phyloP scores from a whole-genome alignment of 2,113 vertebrate species.

The Xyrauchen texanus region DNA sequence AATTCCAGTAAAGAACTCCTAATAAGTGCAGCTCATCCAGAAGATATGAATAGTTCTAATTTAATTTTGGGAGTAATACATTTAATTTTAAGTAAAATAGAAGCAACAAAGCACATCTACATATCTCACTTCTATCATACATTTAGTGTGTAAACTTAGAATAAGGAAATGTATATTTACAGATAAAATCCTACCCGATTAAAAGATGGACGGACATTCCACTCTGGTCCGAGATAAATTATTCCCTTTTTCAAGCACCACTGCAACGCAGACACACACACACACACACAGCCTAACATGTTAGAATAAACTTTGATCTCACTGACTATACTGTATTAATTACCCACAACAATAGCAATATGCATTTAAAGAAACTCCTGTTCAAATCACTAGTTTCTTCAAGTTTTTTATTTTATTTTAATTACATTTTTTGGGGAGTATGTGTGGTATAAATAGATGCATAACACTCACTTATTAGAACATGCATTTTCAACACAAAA shows the following conservation, averaged over 20 bases:
- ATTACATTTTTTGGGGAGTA: no score
- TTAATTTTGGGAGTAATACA: background rate
- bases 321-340: background rate
- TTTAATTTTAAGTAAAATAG: conserved; percentile 6
- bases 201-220: conserved; percentile 21
- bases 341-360: background rate
- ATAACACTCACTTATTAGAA: background rate
- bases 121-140: background rate
- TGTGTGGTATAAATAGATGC: background rate
- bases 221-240: conserved; percentile 22
- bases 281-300: conserved; percentile 16
- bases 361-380: conserved; percentile 2
- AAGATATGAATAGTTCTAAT: background rate
- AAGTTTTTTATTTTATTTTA: background rate
- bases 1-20: background rate
- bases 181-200: conserved; percentile 40
- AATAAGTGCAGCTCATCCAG: background rate
- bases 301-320: conserved; percentile 29
- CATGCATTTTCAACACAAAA: background rate
- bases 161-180: background rate
- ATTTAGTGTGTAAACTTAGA: background rate
- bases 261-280: conserved; percentile 43
- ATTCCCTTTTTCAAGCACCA: conserved; percentile 46
- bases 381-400: background rate
- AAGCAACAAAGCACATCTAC: background rate